Evolutionary conservation across 2,113 vertebrate genomes (phyloP).

Genomic region (Mesembrinibis cayennensis): DNA sequence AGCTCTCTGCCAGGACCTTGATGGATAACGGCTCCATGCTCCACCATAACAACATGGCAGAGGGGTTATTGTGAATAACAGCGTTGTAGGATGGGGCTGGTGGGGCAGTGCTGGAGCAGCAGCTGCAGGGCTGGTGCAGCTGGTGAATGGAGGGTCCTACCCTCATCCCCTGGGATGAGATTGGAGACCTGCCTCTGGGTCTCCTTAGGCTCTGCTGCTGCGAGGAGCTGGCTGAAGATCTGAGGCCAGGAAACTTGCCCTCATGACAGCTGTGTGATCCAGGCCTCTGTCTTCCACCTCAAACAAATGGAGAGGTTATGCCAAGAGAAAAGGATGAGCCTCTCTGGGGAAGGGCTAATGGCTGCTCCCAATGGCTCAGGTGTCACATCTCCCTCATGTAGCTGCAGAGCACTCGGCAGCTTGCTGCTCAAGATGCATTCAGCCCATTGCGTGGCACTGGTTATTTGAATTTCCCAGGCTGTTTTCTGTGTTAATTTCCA

Average conservation of each 20-base stretch:
- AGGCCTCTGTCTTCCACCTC: background rate
- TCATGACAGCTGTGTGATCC: background rate
- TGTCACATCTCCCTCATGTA: accelerated
- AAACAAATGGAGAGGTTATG: background rate
- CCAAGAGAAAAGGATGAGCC: background rate
- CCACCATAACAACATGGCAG: accelerated
- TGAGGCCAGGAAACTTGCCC: background rate
- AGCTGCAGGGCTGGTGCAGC: background rate
- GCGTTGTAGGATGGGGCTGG: background rate
- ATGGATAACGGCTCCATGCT: background rate
- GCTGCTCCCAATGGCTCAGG: background rate
- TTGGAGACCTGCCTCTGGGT: background rate
- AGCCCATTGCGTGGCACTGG: background rate
- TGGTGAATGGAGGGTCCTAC: background rate
- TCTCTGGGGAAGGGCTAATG: background rate
- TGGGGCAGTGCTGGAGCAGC: background rate
- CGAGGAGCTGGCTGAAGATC: background rate
- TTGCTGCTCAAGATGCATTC: background rate
- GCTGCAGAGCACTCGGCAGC: background rate
- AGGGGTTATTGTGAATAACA: background rate
- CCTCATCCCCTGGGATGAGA: background rate
- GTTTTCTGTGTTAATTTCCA: background rate
- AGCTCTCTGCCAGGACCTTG: background rate
- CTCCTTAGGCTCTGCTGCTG: background rate
- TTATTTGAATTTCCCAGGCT: background rate